Conservation (phyloP, 2,113 vertebrate genomes). For the Poeciliopsis prolifica region DNA sequence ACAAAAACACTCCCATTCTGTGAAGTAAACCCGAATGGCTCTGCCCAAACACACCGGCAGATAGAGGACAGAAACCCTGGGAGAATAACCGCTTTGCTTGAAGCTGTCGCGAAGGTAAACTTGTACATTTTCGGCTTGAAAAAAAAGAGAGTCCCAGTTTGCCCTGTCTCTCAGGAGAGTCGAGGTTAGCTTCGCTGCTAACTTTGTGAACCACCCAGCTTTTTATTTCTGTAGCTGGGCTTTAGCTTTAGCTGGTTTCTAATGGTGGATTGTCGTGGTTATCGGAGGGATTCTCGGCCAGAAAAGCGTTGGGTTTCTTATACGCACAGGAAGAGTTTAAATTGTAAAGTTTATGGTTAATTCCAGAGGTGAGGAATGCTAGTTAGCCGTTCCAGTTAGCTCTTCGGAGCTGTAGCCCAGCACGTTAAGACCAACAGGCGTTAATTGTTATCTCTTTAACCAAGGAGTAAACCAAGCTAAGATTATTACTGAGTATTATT, state of each 20-base stretch:
- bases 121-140: conserved; percentile 11
- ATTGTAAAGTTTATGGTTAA: conserved; percentile 30
- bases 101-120: conserved; percentile 46
- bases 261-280: neutral
- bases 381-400: conserved; percentile 55
- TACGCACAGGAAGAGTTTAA: neutral
- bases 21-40: conserved; percentile 54
- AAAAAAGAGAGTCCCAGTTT: conserved; percentile 54
- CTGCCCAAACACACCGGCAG: conserved; percentile 23
- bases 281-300: conserved; percentile 11
- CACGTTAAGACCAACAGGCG: neutral
- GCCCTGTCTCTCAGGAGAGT: conserved; percentile 48
- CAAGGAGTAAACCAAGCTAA: neutral
- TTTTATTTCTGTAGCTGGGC: conserved; percentile 1
- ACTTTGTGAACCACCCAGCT: conserved; percentile 20
- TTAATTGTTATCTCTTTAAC: neutral
- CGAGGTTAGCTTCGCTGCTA: conserved; percentile 60
- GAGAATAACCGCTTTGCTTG: conserved; percentile 2
- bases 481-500: neutral
- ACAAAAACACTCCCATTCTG: conserved; percentile 59
- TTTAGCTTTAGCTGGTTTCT: conserved; percentile 1
- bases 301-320: neutral
- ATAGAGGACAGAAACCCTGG: conserved; percentile 22
- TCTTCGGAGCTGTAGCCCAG: conserved; percentile 32
- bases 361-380: conserved; percentile 29